Percentiles rank a stretch among this genome's conserved stretches.
Evolutionary conservation across 30 jellyfish, hydroid and myxozoan species (phyloP).

Genomic region (Aurelia coerulea): DNA sequence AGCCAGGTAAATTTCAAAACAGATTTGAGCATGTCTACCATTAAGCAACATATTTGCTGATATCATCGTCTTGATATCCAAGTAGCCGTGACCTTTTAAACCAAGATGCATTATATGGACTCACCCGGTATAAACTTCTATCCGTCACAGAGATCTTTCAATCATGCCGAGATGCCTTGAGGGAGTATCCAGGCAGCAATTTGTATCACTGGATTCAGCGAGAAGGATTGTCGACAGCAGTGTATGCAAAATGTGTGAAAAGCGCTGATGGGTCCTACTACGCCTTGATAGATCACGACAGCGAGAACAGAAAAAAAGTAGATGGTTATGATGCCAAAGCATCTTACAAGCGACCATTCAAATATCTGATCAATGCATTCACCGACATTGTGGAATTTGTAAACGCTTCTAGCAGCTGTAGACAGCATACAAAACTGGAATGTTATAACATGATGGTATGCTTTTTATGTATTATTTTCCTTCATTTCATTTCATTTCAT

Average conservation of each 20-base stretch:
- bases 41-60: too few species aligned
- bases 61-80: too few species aligned
- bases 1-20: too few species aligned
- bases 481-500: too few species aligned
- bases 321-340: neutral
- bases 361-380: neutral
- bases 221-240: neutral
- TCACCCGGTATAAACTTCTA: too few species aligned
- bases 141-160: neutral
- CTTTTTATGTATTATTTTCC: too few species aligned
- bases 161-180: slow-evolving; percentile 5
- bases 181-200: neutral
- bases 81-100: too few species aligned
- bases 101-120: too few species aligned
- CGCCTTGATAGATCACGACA: neutral
- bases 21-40: too few species aligned
- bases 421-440: slow-evolving; percentile 13
- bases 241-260: neutral
- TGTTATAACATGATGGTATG: neutral
- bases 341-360: neutral
- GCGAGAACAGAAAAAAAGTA: neutral
- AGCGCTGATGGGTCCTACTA: neutral
- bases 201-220: neutral
- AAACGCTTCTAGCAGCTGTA: neutral
- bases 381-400: slow-evolving; percentile 2